Conservation (phyloP, 2,888 invertebrate species). For the Eupeodes latifasciatus region DNA sequence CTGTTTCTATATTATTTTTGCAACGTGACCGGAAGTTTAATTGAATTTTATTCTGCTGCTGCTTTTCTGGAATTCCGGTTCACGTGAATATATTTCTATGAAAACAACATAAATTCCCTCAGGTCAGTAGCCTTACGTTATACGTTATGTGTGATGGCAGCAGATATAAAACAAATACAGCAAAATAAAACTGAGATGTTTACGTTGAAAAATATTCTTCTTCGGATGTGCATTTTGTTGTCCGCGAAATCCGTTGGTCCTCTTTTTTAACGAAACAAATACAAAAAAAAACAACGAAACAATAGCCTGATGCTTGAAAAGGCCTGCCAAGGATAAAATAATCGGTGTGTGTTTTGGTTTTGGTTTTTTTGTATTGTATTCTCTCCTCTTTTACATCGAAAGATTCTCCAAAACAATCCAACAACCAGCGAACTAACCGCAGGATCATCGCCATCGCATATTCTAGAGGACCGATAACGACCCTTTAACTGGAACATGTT, state of each 20-base stretch:
- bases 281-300: conserved; percentile 19
- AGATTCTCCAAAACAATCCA: conserved; percentile 13
- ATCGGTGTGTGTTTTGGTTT: conserved; percentile 16
- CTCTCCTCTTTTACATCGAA: conserved; percentile 4
- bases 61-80: conserved; percentile 32
- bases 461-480: conserved; percentile 48
- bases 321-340: conserved; percentile 56
- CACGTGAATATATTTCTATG: conserved; percentile 12
- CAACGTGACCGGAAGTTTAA: conserved; percentile 67
- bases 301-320: conserved; percentile 29
- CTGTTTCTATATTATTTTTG: not conserved
- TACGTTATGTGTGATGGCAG: not conserved
- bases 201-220: conserved; percentile 38
- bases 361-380: not conserved
- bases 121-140: conserved; percentile 46
- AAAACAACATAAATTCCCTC: conserved; percentile 36
- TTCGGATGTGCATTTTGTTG: conserved; percentile 52
- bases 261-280: not conserved
- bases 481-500: conserved; percentile 64
- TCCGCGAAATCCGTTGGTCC: conserved; percentile 52
- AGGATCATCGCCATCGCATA: conserved; percentile 10
- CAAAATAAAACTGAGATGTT: conserved; percentile 12
- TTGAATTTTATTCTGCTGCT: conserved; percentile 34
- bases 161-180: not conserved
- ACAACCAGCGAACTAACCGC: conserved; percentile 1